These are phyloP conservation scores for Vidua macroura DNA, from an alignment of 2,113 vertebrate genomes.

Conservation along the genomic window DNA sequence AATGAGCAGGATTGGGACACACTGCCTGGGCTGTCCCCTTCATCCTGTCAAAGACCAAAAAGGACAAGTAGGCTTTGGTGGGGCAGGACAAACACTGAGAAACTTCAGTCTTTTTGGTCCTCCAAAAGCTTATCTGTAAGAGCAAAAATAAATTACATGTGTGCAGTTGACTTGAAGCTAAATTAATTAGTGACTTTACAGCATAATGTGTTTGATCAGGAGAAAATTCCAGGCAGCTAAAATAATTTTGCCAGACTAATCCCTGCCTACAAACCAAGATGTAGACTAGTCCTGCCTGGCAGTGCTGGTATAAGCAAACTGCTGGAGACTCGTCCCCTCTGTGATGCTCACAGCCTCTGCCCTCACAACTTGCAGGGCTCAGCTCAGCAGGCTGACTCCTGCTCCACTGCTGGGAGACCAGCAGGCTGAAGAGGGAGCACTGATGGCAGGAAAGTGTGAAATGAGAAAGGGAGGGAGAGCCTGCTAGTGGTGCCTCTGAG, in stretches of 20 bases:
- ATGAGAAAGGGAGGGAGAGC: background rate
- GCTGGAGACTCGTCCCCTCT: background rate
- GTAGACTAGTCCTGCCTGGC: background rate
- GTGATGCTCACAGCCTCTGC: background rate
- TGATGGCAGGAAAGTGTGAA: background rate
- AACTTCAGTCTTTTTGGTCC: background rate
- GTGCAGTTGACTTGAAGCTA: background rate
- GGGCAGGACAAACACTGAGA: background rate
- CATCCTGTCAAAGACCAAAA: background rate
- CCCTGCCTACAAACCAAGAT: background rate
- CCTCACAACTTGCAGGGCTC: background rate
- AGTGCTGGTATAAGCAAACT: background rate
- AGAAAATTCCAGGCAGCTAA: background rate
- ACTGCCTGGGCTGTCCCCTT: background rate
- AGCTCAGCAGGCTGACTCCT: background rate
- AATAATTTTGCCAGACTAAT: background rate
- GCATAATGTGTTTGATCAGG: background rate
- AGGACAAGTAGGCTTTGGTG: background rate
- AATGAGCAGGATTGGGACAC: background rate
- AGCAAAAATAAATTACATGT: background rate
- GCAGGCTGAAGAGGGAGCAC: background rate
- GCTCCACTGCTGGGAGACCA: background rate
- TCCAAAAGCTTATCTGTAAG: background rate
- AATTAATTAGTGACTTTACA: background rate
- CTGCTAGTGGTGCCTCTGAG: accelerated